Base-by-base conservation (phyloP, 2,113 vertebrate genomes). In the Pedionomus torquatus region DNA sequence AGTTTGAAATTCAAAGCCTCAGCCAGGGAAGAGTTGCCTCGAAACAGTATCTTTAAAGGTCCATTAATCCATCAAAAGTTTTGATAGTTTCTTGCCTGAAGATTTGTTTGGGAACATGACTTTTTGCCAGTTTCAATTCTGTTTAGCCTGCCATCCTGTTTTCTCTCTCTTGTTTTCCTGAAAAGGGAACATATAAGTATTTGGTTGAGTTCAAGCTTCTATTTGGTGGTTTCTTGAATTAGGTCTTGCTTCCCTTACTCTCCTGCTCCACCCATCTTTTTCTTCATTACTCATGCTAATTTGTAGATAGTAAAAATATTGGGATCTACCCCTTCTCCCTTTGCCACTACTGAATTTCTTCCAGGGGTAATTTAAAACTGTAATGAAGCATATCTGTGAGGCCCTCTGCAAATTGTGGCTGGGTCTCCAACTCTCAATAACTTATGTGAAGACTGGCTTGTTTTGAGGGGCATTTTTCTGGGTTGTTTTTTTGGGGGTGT, bases 161-260 rank as follows among this genome's bases (percentile, higher is more conserved):
- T 80, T 61, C 16, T 83, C 19, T 76, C 21, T 33, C 41, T 46
- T 7, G 1, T 60, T 91, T 95, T 89, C 80, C 83, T 91, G 85
- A 79, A 74, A 86, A 94, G 82, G 71, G 44, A 91, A 54, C 28
- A 14, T 76, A 0, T 1, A 61, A 83, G 26, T 12, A 7, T 71
- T 75, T 54, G 48, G 70, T 93, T 90, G 46, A 87, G 35, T 91
- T 83, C 52, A 93, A 87, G 15, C 37, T 89, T 76, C 18, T 77
- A 5, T 89, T 89, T 80, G 71, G 48, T 95, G 82, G 66, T 93
- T 97, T 94, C 75, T 85, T 82, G 71, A 86, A 63, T 85, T 87
- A 85, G 57, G 16, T 39, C 63, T 92, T 65, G 23, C 28, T 90
- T 87, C 23, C 26, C 8, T 13, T 2, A 1, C 31, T 19, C 20